phyloP scores from a whole-genome alignment of 2,888 invertebrate species.

The Acronicta psi region DNA sequence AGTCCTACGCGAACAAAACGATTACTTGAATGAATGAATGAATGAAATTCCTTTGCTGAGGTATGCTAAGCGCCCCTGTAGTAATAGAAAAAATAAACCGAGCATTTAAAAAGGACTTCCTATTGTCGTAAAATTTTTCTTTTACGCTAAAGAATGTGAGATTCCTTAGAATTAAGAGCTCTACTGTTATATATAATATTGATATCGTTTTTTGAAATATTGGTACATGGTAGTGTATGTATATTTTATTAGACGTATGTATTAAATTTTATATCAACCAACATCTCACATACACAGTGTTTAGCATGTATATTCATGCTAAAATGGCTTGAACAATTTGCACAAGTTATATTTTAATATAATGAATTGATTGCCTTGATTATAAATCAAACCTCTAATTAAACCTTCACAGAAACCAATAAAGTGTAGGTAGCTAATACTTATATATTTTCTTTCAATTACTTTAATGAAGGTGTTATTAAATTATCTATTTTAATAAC shows the following conservation, averaged over 20 bases:
- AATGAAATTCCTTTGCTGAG: conserved; percentile 82
- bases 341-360: conserved; percentile 48
- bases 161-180: conserved; percentile 42
- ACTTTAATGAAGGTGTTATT: conserved; percentile 16
- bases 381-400: conserved; percentile 56
- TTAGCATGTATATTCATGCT: conserved; percentile 40
- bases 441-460: conserved; percentile 43
- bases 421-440: conserved; percentile 39
- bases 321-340: conserved; percentile 36
- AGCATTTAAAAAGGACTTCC: conserved; percentile 75
- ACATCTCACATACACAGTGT: conserved; percentile 9
- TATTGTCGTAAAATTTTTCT: conserved; percentile 66
- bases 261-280: conserved; percentile 11
- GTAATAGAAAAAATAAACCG: conserved; percentile 68
- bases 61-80: conserved; percentile 77
- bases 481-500: too few species aligned
- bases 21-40: conserved; percentile 72
- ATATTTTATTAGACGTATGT: neutral
- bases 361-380: conserved; percentile 51
- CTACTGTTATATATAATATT: conserved; percentile 36
- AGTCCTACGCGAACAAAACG: conserved; percentile 73
- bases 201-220: conserved; percentile 23
- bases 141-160: conserved; percentile 64
- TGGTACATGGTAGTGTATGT: neutral
- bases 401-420: conserved; percentile 47